Evolutionary conservation across 2,888 invertebrate genomes (phyloP), one percentile per base, ranked within the genome.

Genomic region (Halocaridina rubra): DNA sequence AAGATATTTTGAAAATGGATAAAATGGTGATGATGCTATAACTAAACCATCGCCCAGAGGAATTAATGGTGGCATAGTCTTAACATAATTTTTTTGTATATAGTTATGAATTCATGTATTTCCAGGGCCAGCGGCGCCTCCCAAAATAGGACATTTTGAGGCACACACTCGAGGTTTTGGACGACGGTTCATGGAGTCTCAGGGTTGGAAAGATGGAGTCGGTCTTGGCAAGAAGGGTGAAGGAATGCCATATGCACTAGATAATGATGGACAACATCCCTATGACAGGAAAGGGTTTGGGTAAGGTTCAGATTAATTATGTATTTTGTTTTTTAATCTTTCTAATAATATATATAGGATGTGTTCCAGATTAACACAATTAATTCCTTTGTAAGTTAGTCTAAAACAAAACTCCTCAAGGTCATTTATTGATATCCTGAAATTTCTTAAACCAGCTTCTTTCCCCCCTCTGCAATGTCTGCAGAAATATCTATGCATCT

Each of bases 191-290:
- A 86, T 92, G 90, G 91, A 91, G 89, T 89, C 90, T 29, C 91
- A 91, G 76, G 93, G 93, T 3, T 93, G 93, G 93, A 90, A 89
- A 69, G 92, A 92, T 30, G 93, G 93, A 2, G 87, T 90, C 75
- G 92, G 93, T 8, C 89, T 93, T 19, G 93, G 93, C n/a, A 39
- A 46, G 16, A 74, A 69, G 0, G 24, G 61, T 7, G 61, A 19
- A 4, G 89, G 89, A 1, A 53, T 85, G 5, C 75, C 85, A 1
- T 71, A 85, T 61, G 82, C 88, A n/a, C 3, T 89, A 5, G 81
- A 72, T 24, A 71, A 69, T 71, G 77, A 69, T 32, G 88, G 88
- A 27, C 86, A 88, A 33, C 79, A 76, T 19, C 87, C 87, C 16
- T 57, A 7, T 33, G 84, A 88, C 39, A 81, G 84, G 24, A 81